phyloP scores from a whole-genome alignment of 2,888 invertebrate species.

The Kuschelorhynchus macadamiae region DNA sequence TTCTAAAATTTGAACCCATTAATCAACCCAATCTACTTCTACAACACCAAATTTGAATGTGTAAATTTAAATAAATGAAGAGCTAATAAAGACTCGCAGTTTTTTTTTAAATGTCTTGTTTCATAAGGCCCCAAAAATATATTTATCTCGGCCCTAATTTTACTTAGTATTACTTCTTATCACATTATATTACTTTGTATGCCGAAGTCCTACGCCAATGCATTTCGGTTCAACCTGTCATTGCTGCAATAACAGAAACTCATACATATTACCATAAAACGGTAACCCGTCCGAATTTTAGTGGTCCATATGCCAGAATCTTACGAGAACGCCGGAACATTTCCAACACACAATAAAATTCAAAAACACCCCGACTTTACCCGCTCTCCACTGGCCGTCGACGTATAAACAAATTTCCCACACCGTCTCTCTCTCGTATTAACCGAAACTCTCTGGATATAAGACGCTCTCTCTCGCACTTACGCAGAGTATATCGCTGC shows the following conservation, averaged over 20 bases:
- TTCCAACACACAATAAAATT: constrained; percentile 51
- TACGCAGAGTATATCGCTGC: constrained; percentile 70
- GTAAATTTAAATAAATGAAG: too few species aligned
- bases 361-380: constrained; percentile 40
- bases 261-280: constrained; percentile 39
- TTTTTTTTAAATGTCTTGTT: too few species aligned
- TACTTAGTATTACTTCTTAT: too few species aligned
- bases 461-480: constrained; percentile 61
- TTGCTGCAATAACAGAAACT: constrained; percentile 37
- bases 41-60: too few species aligned
- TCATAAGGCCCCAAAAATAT: too few species aligned
- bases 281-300: constrained; percentile 44
- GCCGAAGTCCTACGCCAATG: constrained; percentile 25
- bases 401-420: constrained; percentile 69
- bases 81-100: too few species aligned
- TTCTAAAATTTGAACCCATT: too few species aligned
- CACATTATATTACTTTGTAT: too few species aligned
- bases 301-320: constrained; percentile 42
- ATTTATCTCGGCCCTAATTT: too few species aligned
- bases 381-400: constrained; percentile 63
- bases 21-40: too few species aligned
- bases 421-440: constrained; percentile 26
- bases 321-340: constrained; percentile 39
- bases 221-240: constrained; percentile 14
- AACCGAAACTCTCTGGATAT: constrained; percentile 1